Evolutionary conservation across 2,113 vertebrate genomes (phyloP).

Genomic region (Colistium nudipinnis): DNA sequence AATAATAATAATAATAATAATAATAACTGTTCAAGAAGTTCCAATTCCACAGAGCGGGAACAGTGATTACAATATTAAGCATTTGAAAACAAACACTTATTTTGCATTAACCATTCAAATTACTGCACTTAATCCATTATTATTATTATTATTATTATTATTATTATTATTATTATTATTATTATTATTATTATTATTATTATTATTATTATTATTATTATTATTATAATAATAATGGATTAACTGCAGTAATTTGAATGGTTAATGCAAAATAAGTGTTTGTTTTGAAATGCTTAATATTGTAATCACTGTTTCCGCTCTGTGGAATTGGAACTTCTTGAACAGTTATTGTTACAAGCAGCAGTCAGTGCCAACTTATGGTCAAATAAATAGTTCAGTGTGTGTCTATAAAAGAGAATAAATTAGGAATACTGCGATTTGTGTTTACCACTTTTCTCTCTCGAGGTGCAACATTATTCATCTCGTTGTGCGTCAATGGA

Average conservation of each 20-base stretch:
- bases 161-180: too few species aligned
- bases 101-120: too few species aligned
- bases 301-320: background rate
- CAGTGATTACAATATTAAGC: too few species aligned
- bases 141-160: too few species aligned
- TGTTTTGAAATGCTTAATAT: background rate
- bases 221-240: too few species aligned
- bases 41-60: background rate
- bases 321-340: background rate
- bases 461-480: background rate
- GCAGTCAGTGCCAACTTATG: background rate
- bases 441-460: too few species aligned
- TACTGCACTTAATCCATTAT: too few species aligned
- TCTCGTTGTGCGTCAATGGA: background rate
- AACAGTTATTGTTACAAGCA: background rate
- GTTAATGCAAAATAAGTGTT: too few species aligned
- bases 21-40: constrained; percentile 3
- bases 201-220: too few species aligned
- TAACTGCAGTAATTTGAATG: too few species aligned
- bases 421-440: background rate
- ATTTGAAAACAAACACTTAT: background rate
- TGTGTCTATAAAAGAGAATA: background rate
- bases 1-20: too few species aligned
- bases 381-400: background rate
- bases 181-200: too few species aligned